Conservation (phyloP, 2,113 vertebrate species). For the Rousettus leschenaultii region DNA sequence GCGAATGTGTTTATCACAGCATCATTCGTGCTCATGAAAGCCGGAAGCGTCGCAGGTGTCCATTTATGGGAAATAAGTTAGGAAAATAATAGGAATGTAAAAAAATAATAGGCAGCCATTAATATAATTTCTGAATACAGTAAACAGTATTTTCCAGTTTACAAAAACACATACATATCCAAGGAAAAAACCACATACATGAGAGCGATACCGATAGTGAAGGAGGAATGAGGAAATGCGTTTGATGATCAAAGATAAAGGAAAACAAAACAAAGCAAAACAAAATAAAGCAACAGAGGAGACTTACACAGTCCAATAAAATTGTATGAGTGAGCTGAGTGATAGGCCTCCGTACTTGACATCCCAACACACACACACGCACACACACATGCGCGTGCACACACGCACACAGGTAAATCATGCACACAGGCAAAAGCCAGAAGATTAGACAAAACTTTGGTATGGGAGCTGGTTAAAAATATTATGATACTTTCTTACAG, state of each 20-base stretch:
- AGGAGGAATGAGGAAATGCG: background rate
- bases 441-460: background rate
- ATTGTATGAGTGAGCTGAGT: too few species aligned
- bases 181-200: background rate
- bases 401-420: background rate
- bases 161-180: background rate
- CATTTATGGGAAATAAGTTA: background rate
- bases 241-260: background rate
- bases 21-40: background rate
- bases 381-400: too few species aligned
- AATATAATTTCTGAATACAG: background rate
- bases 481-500: background rate
- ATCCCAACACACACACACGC: too few species aligned
- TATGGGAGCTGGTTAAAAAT: background rate
- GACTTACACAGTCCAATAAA: too few species aligned
- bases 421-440: background rate
- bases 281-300: background rate
- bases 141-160: background rate
- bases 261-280: background rate
- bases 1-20: background rate
- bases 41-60: background rate
- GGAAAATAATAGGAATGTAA: background rate
- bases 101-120: background rate
- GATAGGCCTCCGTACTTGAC: too few species aligned
- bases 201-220: background rate